Conservation (phyloP, 1,140 invertebrate genomes). For the Aphelenchoides fujianensis region DNA sequence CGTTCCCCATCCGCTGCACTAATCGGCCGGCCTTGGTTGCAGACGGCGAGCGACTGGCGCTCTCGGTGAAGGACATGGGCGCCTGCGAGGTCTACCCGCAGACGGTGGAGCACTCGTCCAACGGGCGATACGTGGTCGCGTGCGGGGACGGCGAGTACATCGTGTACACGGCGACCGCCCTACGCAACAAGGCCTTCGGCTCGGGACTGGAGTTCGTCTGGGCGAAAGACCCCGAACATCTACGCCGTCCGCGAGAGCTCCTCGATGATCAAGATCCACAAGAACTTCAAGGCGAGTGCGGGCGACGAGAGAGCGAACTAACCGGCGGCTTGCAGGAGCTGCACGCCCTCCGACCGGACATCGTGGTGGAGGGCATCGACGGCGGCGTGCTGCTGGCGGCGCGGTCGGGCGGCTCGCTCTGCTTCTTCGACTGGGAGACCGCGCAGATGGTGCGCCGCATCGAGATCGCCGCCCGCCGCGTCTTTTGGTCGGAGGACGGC, state of each 20-base stretch:
- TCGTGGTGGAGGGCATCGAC: slow-evolving; percentile 73
- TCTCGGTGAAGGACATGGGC: slow-evolving; percentile 96
- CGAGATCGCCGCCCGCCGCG: slow-evolving; percentile 85
- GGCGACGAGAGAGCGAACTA: neutral
- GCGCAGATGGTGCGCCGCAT: slow-evolving; percentile 85
- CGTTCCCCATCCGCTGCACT: neutral
- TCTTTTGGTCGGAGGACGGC: slow-evolving; percentile 95
- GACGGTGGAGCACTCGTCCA: slow-evolving; percentile 94
- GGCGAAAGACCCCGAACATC: slow-evolving; percentile 89
- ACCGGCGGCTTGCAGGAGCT: slow-evolving; percentile 31
- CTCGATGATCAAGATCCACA: slow-evolving; percentile 71
- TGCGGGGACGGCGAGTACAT: slow-evolving; percentile 99
- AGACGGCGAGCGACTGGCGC: slow-evolving; percentile 84
- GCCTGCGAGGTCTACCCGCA: slow-evolving; percentile 99
- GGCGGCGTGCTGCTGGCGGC: slow-evolving; percentile 91
- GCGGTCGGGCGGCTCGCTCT: slow-evolving; percentile 83
- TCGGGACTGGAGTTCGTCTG: slow-evolving; percentile 97
- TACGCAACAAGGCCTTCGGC: slow-evolving; percentile 96
- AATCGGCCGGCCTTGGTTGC: slow-evolving; percentile 16
- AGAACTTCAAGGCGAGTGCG: slow-evolving; percentile 49
- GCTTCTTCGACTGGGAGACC: slow-evolving; percentile 96
- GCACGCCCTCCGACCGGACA: slow-evolving; percentile 50
- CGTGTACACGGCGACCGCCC: slow-evolving; percentile 97
- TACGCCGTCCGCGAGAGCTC: slow-evolving; percentile 85
- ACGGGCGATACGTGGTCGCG: slow-evolving; percentile 90